phyloP scores from a whole-genome alignment of 2,888 invertebrate species.

The Brachyptera risi region DNA sequence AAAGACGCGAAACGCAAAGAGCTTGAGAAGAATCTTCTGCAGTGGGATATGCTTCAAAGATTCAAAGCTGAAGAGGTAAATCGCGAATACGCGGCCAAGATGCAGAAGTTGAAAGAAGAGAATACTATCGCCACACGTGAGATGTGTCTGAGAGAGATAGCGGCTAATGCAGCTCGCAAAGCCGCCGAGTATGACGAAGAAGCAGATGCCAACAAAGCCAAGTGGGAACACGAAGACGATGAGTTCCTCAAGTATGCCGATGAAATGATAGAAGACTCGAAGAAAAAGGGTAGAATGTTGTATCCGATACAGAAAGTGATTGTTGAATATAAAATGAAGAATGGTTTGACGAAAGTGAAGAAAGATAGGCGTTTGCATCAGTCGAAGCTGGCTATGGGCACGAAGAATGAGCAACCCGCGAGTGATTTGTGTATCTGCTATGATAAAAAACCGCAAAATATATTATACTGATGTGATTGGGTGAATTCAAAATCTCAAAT shows the following conservation, averaged over 20 bases:
- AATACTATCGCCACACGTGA: background rate
- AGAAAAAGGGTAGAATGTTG: background rate
- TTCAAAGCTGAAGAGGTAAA: background rate
- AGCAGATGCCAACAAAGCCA: background rate
- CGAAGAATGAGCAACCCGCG: too few species aligned
- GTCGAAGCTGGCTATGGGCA: background rate
- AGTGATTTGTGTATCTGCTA: too few species aligned
- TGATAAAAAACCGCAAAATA: too few species aligned
- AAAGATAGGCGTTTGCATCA: background rate
- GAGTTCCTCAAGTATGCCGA: background rate
- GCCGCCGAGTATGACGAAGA: background rate
- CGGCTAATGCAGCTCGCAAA: background rate
- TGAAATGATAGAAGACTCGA: background rate
- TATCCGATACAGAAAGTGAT: background rate
- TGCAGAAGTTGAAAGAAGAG: background rate
- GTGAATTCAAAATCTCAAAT: too few species aligned
- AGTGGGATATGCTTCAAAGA: background rate
- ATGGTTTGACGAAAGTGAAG: background rate
- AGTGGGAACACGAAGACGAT: background rate
- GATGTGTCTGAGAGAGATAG: background rate
- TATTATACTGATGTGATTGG: too few species aligned
- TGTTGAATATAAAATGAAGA: background rate
- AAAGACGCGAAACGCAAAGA: background rate
- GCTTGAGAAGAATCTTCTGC: background rate
- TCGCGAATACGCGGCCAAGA: background rate